Percentiles rank a stretch among this genome's conserved stretches.
These are phyloP conservation scores for Vidua chalybeata DNA, from an alignment of 2,113 vertebrate genomes.

Conservation along the genomic window DNA sequence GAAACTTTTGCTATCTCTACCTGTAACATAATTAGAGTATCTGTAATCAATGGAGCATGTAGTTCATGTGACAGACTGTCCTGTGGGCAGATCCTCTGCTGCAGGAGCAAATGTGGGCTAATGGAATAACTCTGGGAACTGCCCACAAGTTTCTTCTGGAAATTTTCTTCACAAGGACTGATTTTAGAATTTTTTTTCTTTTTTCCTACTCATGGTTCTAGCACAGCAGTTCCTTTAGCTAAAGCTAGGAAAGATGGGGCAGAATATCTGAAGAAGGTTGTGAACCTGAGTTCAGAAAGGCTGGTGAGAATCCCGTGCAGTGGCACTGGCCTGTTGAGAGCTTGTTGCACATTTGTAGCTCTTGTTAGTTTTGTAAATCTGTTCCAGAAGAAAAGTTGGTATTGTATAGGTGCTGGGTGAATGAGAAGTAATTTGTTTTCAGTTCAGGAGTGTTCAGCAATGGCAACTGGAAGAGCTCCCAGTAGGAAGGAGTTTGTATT, in stretches of 20 bases:
- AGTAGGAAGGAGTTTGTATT: not conserved
- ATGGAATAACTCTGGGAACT: slow-evolving; percentile 8
- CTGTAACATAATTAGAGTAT: slow-evolving; percentile 29
- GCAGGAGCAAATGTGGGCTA: slow-evolving; percentile 2
- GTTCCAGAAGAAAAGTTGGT: not conserved
- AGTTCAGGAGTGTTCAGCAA: not conserved
- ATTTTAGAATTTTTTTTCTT: not conserved
- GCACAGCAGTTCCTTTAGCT: not conserved
- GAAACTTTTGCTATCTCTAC: slow-evolving; percentile 8
- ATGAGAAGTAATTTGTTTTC: not conserved
- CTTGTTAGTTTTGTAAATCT: not conserved
- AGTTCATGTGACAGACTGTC: slow-evolving; percentile 40
- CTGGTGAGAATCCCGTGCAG: not conserved
- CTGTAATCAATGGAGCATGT: slow-evolving; percentile 7
- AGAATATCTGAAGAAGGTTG: not conserved
- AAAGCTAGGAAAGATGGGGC: not conserved
- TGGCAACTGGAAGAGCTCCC: not conserved
- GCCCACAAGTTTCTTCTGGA: not conserved
- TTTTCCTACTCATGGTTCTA: not conserved
- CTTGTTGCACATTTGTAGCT: not conserved
- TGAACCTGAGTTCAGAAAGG: not conserved
- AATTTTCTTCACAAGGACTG: not conserved
- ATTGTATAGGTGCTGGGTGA: not conserved
- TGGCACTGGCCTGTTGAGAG: not conserved
- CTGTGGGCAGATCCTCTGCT: slow-evolving; percentile 22